Evolutionary conservation across 92 coral and sea anemone species (phyloP).

Genomic region (Palythoa heliodiscus): DNA sequence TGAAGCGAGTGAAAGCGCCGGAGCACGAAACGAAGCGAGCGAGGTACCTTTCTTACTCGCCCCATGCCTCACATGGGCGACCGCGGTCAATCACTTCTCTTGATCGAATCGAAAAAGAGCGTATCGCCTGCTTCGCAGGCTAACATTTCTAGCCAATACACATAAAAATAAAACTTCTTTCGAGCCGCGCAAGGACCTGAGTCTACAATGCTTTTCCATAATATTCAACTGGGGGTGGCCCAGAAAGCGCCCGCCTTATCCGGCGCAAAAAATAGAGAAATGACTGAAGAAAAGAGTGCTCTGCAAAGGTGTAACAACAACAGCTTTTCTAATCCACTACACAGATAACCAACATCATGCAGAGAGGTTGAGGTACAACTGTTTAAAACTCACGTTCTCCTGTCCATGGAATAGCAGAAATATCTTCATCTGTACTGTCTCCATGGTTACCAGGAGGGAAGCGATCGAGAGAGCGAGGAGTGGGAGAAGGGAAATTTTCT

Average conservation of each 20-base stretch:
- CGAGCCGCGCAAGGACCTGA: too few species aligned
- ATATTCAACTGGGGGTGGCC: too few species aligned
- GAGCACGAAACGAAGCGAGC: too few species aligned
- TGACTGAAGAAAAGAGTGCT: background rate
- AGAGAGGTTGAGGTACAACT: background rate
- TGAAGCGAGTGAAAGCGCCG: too few species aligned
- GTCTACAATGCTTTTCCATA: too few species aligned
- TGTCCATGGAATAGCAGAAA: conserved; percentile 80
- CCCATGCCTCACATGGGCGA: too few species aligned
- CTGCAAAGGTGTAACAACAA: background rate
- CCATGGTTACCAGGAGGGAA: conserved; percentile 47
- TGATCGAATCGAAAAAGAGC: too few species aligned
- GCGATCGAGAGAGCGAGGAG: background rate
- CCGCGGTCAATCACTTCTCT: too few species aligned
- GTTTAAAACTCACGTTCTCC: conserved; percentile 68
- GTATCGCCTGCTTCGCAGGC: too few species aligned
- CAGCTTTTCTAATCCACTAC: background rate
- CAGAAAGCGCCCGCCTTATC: background rate
- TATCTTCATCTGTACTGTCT: conserved; percentile 75
- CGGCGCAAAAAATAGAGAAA: background rate
- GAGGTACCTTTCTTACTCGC: too few species aligned
- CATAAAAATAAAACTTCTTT: too few species aligned
- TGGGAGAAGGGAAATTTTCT: conserved; percentile 1
- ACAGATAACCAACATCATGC: background rate
- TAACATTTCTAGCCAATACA: too few species aligned